phyloP scores from a whole-genome alignment of 2,888 invertebrate species.

The Pimpla rufipes region DNA sequence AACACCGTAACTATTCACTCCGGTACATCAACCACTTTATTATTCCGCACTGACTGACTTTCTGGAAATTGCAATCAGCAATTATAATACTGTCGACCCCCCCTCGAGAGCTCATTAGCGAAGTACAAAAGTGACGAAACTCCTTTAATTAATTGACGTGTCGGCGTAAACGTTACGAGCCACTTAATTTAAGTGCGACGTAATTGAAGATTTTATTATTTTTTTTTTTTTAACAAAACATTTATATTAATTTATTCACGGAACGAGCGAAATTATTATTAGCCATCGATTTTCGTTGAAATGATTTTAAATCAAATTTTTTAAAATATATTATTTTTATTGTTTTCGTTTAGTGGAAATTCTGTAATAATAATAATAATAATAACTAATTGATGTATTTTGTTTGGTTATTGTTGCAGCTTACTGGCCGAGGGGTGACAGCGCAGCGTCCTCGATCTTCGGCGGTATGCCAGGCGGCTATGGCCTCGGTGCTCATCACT shows the following conservation, averaged over 20 bases:
- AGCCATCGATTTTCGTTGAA: too few species aligned
- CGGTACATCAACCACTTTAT: constrained; percentile 3
- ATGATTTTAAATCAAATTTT: too few species aligned
- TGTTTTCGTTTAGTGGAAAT: background rate
- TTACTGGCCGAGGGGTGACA: constrained; percentile 92
- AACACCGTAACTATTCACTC: constrained; percentile 26
- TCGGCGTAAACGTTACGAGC: background rate
- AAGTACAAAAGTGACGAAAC: background rate
- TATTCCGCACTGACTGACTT: constrained; percentile 7
- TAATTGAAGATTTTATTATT: background rate
- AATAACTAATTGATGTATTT: constrained; percentile 18
- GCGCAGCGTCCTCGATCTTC: constrained; percentile 82
- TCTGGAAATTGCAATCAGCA: constrained; percentile 1
- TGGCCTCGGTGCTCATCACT: constrained; percentile 83
- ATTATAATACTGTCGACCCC: constrained; percentile 5
- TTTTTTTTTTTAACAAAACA: background rate
- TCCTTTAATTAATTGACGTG: background rate
- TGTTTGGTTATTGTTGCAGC: constrained; percentile 86
- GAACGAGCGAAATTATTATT: too few species aligned
- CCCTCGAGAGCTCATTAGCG: background rate
- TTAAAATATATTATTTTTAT: background rate
- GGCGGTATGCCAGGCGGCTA: constrained; percentile 85
- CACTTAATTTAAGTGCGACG: background rate
- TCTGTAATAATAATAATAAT: background rate
- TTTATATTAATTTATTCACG: background rate